Base-by-base conservation (phyloP, 37 sponge, comb jelly and placozoan species). In the Chondrilla cf. caribensis region DNA sequence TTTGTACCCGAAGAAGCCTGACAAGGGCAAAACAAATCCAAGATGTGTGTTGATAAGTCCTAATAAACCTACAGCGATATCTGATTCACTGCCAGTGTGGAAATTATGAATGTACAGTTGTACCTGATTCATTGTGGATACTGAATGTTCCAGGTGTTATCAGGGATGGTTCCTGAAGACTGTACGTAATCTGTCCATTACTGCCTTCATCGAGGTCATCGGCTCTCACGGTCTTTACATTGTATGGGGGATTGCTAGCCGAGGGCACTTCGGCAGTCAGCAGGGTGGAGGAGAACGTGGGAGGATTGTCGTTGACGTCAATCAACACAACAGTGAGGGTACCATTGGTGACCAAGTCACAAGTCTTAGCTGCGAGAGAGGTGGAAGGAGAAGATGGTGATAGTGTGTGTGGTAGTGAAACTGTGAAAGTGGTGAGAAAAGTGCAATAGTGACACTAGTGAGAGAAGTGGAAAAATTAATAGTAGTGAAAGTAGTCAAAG, bases 251-350 rank as follows among this genome's bases (percentile, higher is more conserved):
- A 43, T 42, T 42, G 36, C 41, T 40, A 39, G 25, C 41, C 2
- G 76, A 73, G 1, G 76, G 76, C 40, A 73, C 42, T 8, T 73
- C 76, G 17, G 76, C 41, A 36, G 76, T 73, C n/a, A 36, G 36
- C 44, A 40, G 6, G 25, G 38, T 14, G 31, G 31, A 32, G 24
- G 76, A n/a, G 44, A 73, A 73, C n/a, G 22, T 2, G 41, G 76
- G 76, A 15, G 76, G 44, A 22, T 73, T 73, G 76, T 73, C 76
- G 40, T 73, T 73, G 24, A 8, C 76, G 40, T 73, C 76, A 1
- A 11, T 24, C 2, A 73, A 22, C 3, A 21, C 36, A 37, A 73
- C 25, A 73, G 36, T 73, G 2, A 73, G 44, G 3, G 41, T 39
- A 36, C 44, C 76, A 6, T 73, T 5, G 18, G 44, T 11, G 76